Percentiles rank a stretch among this genome's conserved stretches.
Evolutionary conservation across 2,113 vertebrate species (phyloP).

Genomic region (Eleginops maclovinus): DNA sequence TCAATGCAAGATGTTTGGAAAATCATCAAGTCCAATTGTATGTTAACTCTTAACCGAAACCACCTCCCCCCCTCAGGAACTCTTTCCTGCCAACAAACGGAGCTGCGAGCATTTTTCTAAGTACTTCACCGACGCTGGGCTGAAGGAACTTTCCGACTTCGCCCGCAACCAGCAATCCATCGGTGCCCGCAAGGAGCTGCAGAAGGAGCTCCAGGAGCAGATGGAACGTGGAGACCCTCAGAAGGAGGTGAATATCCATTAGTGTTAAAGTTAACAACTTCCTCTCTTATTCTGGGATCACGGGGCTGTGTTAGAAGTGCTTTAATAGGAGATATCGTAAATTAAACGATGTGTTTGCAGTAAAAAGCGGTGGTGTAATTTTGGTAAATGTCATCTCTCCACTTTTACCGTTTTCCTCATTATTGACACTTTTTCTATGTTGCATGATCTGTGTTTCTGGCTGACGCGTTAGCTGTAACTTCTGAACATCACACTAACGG

Average conservation of each 20-base stretch:
- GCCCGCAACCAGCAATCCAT: constrained; percentile 98
- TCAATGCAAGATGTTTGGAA: too few relatives aligned
- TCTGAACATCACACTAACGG: too few relatives aligned
- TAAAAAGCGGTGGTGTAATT: too few relatives aligned
- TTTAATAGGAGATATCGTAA: too few relatives aligned
- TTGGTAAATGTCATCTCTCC: too few relatives aligned
- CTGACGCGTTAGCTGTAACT: background rate
- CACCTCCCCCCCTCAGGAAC: constrained; percentile 83
- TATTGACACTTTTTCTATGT: background rate
- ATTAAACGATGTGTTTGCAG: too few relatives aligned
- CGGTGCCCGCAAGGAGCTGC: constrained; percentile 96
- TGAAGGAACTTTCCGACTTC: constrained; percentile 97
- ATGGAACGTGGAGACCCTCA: constrained; percentile 93
- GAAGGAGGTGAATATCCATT: constrained; percentile 88
- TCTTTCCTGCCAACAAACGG: constrained; percentile 99
- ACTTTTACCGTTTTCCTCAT: background rate
- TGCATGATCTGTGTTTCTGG: background rate
- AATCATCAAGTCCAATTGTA: background rate
- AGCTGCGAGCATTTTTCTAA: constrained; percentile 98
- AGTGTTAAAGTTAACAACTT: background rate
- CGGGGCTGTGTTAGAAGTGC: too few relatives aligned
- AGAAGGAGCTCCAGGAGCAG: constrained; percentile 97
- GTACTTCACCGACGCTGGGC: constrained; percentile 97
- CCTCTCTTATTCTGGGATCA: background rate
- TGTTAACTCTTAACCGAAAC: background rate